Percentiles rank a stretch among this genome's conserved stretches.
These are phyloP conservation scores for Sturmia bella DNA, from an alignment of 2,888 invertebrate species.

Conservation along the genomic window DNA sequence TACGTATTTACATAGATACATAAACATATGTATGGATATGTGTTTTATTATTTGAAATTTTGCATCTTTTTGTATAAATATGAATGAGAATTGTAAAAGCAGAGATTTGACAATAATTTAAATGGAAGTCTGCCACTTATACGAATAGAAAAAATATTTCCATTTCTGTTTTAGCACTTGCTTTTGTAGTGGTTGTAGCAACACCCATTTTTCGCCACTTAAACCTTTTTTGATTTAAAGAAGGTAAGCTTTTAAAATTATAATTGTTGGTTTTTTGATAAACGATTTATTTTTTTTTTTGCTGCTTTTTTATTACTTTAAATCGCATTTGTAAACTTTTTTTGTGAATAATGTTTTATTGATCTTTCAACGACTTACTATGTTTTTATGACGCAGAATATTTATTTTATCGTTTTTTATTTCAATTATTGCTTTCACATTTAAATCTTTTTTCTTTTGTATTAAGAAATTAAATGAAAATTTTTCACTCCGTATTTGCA, in stretches of 20 bases:
- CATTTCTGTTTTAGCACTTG: conserved; percentile 35
- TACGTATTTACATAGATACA: no score
- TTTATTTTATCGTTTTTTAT: conserved; percentile 16
- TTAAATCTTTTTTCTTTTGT: neutral
- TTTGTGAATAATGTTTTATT: neutral
- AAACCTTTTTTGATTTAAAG: conserved; percentile 25
- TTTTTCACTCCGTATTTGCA: conserved; percentile 39
- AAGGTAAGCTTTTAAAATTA: neutral
- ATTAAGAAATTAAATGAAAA: conserved; percentile 1
- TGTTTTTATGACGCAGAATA: neutral
- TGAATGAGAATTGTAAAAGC: no score
- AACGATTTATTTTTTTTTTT: neutral
- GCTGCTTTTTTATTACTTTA: neutral
- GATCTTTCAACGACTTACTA: neutral
- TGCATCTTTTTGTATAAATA: no score
- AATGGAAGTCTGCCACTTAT: no score
- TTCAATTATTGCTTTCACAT: neutral
- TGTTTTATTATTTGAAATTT: no score
- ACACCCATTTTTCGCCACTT: conserved; percentile 65
- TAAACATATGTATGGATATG: no score
- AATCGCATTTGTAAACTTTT: no score
- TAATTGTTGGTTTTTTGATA: neutral
- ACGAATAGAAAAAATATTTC: conserved; percentile 35
- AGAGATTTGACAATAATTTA: no score
- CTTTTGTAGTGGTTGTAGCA: conserved; percentile 57